Evolutionary conservation across 1,140 invertebrate species (phyloP).

Genomic region (Bilobella aurantiaca): DNA sequence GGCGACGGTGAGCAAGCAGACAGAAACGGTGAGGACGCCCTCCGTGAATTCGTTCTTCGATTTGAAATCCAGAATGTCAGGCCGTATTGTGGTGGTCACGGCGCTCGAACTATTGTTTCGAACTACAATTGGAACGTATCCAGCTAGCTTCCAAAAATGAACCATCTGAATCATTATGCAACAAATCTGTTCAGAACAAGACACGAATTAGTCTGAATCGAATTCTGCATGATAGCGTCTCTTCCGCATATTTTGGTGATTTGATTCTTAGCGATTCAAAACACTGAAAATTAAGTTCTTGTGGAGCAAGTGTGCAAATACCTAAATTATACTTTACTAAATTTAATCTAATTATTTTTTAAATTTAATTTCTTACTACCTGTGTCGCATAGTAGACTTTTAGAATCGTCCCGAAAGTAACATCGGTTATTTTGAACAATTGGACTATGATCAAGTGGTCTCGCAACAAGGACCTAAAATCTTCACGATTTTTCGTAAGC

Average conservation of each 20-base stretch:
- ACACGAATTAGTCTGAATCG: too few species aligned
- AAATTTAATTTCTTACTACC: not conserved
- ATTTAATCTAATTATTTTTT: too few species aligned
- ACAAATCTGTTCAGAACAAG: not conserved
- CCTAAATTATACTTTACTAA: too few species aligned
- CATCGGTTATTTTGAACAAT: slow-evolving; percentile 9
- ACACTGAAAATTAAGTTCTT: not conserved
- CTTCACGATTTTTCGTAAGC: not conserved
- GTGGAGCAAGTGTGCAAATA: too few species aligned
- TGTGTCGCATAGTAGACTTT: not conserved
- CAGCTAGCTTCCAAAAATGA: not conserved
- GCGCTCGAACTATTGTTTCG: not conserved
- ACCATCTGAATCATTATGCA: not conserved
- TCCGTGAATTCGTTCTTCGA: not conserved
- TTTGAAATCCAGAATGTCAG: not conserved
- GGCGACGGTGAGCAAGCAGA: not conserved
- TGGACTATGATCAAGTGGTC: slow-evolving; percentile 10
- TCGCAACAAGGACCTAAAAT: not conserved
- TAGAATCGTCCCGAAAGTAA: not conserved
- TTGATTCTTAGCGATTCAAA: too few species aligned
- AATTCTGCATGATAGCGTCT: too few species aligned
- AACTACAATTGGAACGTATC: not conserved
- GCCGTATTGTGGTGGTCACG: not conserved
- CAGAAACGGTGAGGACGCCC: not conserved
- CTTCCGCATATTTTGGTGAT: too few species aligned